phyloP scores from a whole-genome alignment of 2,888 invertebrate genomes.

The Erynnis tages region DNA sequence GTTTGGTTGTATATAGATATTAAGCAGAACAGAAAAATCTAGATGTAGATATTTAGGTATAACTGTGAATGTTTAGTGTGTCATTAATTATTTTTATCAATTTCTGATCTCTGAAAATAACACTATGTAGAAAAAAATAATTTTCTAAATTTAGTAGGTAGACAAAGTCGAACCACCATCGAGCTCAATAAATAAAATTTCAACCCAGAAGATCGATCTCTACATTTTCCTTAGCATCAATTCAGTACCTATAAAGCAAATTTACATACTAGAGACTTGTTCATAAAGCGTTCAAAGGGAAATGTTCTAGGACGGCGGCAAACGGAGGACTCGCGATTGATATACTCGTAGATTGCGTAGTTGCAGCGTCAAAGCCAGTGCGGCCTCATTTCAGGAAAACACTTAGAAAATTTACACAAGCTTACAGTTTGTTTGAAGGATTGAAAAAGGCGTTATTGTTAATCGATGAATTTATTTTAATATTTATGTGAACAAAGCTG shows the following conservation, averaged over 20 bases:
- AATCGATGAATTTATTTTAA: no score
- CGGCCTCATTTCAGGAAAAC: conserved; percentile 4
- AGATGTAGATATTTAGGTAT: no score
- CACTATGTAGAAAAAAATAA: no score
- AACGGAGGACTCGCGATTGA: conserved; percentile 9
- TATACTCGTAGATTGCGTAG: conserved; percentile 11
- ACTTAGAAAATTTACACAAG: neutral
- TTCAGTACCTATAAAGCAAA: conserved; percentile 19
- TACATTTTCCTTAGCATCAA: conserved; percentile 14
- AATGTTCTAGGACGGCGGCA: neutral
- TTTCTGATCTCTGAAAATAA: no score
- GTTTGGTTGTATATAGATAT: no score
- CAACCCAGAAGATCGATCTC: conserved; percentile 1
- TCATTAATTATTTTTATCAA: no score
- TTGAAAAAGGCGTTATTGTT: no score
- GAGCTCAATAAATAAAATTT: neutral
- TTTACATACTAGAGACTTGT: conserved; percentile 23
- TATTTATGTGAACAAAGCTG: no score
- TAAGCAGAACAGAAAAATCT: no score
- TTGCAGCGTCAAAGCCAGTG: conserved; percentile 5
- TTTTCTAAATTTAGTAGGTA: no score
- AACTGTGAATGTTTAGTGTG: no score
- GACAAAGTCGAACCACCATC: neutral
- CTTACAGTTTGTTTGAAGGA: neutral
- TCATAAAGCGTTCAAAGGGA: conserved; percentile 20